phyloP scores from a whole-genome alignment of 2,797 vertebrate genomes.

The Pantherophis alleghaniensis region DNA sequence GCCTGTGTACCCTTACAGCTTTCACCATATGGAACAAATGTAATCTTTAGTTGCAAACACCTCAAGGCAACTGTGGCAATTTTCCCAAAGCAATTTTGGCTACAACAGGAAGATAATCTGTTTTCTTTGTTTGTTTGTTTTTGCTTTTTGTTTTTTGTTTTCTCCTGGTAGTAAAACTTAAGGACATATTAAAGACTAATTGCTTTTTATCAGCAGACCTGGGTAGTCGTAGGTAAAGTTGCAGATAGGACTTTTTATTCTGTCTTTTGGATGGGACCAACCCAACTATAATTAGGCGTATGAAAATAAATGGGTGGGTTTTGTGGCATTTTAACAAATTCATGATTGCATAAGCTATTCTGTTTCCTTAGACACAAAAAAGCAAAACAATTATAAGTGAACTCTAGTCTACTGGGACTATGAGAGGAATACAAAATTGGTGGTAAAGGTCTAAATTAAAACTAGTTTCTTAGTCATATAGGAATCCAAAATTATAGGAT shows the following conservation, averaged over 20 bases:
- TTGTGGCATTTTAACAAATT: neutral
- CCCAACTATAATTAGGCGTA: constrained; percentile 22
- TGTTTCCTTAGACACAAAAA: constrained; percentile 29
- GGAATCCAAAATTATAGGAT: neutral
- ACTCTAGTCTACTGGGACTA: neutral
- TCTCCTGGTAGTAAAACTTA: neutral
- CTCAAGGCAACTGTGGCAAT: neutral
- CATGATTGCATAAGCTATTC: neutral
- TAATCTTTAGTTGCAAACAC: neutral
- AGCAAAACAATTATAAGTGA: neutral
- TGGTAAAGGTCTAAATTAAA: neutral
- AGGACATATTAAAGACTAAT: constrained; percentile 5
- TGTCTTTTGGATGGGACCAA: constrained; percentile 33
- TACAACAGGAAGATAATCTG: neutral
- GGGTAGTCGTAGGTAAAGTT: constrained; percentile 10
- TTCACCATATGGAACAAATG: neutral
- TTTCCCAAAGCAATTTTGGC: neutral
- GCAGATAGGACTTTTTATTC: constrained; percentile 15
- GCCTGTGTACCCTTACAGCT: neutral
- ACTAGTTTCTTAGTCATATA: neutral
- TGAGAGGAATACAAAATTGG: neutral
- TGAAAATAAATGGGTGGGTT: neutral
- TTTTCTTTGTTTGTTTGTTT: neutral
- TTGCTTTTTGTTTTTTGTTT: no score
- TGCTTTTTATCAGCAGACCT: constrained; percentile 23